Percentiles rank a stretch among this genome's conserved stretches.
phyloP scores from a whole-genome alignment of 2,888 invertebrate species.

The Acleris sparsana region DNA sequence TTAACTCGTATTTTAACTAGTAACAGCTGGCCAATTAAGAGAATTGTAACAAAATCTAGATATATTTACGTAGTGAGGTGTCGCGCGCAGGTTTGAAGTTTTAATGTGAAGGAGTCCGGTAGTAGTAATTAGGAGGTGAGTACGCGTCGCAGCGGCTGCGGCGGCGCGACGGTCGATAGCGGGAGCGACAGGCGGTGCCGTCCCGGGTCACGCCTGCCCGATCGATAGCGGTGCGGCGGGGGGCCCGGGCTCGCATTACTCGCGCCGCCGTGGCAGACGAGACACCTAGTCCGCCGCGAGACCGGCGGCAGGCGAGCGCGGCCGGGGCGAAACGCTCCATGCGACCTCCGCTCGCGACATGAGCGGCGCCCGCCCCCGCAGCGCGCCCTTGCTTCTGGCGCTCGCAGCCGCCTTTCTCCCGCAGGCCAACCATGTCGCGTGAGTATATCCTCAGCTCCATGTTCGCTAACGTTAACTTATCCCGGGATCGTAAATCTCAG shows the following conservation, averaged over 20 bases:
- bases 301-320: slow-evolving; percentile 53
- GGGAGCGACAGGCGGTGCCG: slow-evolving; percentile 73
- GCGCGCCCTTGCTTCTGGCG: slow-evolving; percentile 84
- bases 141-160: slow-evolving; percentile 68
- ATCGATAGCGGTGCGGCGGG: slow-evolving; percentile 60
- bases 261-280: slow-evolving; percentile 57
- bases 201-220: slow-evolving; percentile 71
- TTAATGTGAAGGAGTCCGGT: slow-evolving; percentile 61
- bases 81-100: slow-evolving; percentile 64
- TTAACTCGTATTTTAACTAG: neutral
- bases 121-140: slow-evolving; percentile 68
- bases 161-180: slow-evolving; percentile 75
- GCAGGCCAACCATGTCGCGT: slow-evolving; percentile 85
- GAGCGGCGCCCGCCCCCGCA: slow-evolving; percentile 84
- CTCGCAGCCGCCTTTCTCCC: slow-evolving; percentile 84
- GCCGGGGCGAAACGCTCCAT: slow-evolving; percentile 67
- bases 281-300: slow-evolving; percentile 69
- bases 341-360: slow-evolving; percentile 72
- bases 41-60: slow-evolving; percentile 39
- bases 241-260: slow-evolving; percentile 45
- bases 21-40: neutral
- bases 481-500: slow-evolving; percentile 51
- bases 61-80: slow-evolving; percentile 49
- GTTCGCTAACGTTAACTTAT: slow-evolving; percentile 23
- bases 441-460: slow-evolving; percentile 62